Base-by-base conservation (phyloP, 2,113 vertebrate genomes). In the Deroptyus accipitrinus region DNA sequence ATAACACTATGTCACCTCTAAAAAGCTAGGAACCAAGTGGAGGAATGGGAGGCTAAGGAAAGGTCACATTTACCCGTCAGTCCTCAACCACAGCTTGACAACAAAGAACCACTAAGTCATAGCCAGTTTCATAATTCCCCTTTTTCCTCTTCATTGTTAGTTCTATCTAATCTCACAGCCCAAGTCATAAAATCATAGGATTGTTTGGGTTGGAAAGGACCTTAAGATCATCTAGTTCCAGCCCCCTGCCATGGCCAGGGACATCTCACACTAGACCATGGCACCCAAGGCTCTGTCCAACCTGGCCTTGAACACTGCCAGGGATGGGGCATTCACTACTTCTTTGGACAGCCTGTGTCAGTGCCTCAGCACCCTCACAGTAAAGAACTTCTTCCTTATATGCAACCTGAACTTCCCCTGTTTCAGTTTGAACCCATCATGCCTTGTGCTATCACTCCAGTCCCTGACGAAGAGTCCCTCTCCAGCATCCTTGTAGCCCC, bases 1-100 rank as follows among this genome's bases (percentile, higher is more conserved):
- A 83, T 87, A 90, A 92, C 59, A 49, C 69, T 55, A 39, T 96
- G 85, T 62, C 88, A 93, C 79, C 49, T 95, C 72, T 64, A 63
- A 83, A 88, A 73, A 96, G 61, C 55, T 74, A 68, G 83, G 68
- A 88, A 74, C 31, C 41, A 69, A 77, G 37, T 54, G 72, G 67
- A 64, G n/a, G 51, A 78, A 77, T 17, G 13, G 35, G 30, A 64
- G 91, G 77, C 15, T 66, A 74, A 78, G 41, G 41, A 91, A 76
- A 91, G 17, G 70, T 89, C 57, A 46, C 12, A n/a, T 46, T 95
- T 68, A 78, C n/a, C 37, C 51, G 68, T 61, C 74, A 67, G 59
- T 18, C 1, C 80, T 83, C 54, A 78, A 61, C 55, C 66, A 48
- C 78, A 57, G 17, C 57, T 73, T 81, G 28, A 68, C 3, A 3